Conservation (phyloP, 2,888 invertebrate genomes). For the Machimus atricapillus region DNA sequence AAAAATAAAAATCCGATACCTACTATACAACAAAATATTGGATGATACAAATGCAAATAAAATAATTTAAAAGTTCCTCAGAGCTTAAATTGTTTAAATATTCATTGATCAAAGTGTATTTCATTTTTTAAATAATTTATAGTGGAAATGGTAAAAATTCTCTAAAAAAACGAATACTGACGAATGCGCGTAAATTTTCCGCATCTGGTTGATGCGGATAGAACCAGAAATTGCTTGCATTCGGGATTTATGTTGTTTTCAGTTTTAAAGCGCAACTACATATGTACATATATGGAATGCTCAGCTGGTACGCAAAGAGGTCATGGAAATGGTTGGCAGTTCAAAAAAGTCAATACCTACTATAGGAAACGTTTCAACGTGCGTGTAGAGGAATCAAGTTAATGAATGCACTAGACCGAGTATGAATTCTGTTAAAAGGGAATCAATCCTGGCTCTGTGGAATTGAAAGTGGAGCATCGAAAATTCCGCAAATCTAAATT, state of each 20-base stretch:
- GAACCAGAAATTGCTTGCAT: neutral
- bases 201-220: neutral
- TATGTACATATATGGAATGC: neutral
- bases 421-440: neutral
- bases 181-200: neutral
- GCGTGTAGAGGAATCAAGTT: neutral
- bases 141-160: neutral
- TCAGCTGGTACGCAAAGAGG: neutral
- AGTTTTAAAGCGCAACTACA: neutral
- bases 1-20: neutral
- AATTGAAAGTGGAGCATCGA: neutral
- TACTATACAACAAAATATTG: neutral
- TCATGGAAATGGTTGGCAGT: neutral
- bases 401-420: neutral
- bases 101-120: neutral
- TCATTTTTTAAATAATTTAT: neutral
- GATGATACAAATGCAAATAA: neutral
- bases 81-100: neutral
- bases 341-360: neutral
- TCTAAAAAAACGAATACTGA: neutral
- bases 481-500: neutral
- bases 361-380: neutral
- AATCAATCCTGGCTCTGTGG: neutral
- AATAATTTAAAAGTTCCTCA: neutral
- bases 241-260: neutral